Evolutionary conservation across 2,888 invertebrate genomes (phyloP), one percentile per base, ranked within the genome.

Genomic region (Cryptus viduatorius): DNA sequence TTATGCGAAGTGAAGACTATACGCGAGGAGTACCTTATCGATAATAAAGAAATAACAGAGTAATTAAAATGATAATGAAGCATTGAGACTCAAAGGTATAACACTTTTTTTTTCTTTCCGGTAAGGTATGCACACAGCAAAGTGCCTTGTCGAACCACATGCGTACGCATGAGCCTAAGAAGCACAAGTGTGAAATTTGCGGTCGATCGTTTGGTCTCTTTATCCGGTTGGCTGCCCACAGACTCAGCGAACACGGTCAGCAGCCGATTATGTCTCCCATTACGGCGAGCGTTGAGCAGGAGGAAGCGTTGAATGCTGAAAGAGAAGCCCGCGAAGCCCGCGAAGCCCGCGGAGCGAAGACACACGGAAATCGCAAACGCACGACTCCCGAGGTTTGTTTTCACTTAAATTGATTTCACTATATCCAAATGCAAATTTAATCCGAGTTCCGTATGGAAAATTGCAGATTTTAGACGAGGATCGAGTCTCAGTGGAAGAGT

Each of bases 141-240:
- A 92, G 92, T 78, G 92, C 92, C 12, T 86, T 92, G 48, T 92
- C 92, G 16, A 92, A 92, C 86, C 92, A 92, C 50, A 92, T 92
- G 92, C 90, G 92, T 61, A 92, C 91, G 42, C 92, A 92, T 61
- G 91, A 92, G 79, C 92, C 92, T 3, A 92, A 92, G 75, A 90
- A 89, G 77, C 88, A 91, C 64, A 92, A 92, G 76, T 92, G 92
- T 84, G 90, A 92, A 73, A 90, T 91, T 86, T 92, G 92, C 37
- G 92, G 92, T 0, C 88, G 92, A 53, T 90, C 90, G 0, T 92
- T 92, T 68, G 92, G 92, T 24, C 88, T 92, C 42, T 89, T 91
- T 56, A 91, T 92, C 87, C 88, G 92, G 48, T 80, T 92, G 50
- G 91, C 90, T 19, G 90, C 90, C 4, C 92, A 92, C 64, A 91